phyloP scores from a whole-genome alignment of 1,140 invertebrate genomes.

The Planococcus citri region DNA sequence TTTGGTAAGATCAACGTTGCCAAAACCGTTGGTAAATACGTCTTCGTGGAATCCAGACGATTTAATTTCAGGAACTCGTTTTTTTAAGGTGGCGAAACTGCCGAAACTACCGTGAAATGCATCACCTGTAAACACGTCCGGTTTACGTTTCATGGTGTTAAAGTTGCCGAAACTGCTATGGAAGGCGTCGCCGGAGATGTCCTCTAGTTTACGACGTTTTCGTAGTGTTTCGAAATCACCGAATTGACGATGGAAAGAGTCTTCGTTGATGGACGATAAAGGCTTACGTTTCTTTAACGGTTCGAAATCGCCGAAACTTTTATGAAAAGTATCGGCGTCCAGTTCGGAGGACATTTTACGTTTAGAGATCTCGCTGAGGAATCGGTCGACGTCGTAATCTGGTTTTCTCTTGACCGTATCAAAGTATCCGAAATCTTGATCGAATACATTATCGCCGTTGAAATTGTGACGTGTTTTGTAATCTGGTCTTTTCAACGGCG shows the following conservation, averaged over 20 bases:
- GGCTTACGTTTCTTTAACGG: constrained; percentile 31
- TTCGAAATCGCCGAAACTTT: constrained; percentile 32
- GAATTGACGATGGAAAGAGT: background rate
- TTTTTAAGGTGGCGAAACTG: constrained; percentile 38
- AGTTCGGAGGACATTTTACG: constrained; percentile 29
- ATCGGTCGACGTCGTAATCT: constrained; percentile 24
- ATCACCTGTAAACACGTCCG: constrained; percentile 23
- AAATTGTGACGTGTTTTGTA: constrained; percentile 27
- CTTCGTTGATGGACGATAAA: background rate
- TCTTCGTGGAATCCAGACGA: constrained; percentile 37
- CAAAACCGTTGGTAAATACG: constrained; percentile 37
- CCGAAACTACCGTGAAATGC: constrained; percentile 34
- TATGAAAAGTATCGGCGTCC: constrained; percentile 28
- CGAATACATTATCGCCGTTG: constrained; percentile 37
- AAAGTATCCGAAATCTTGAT: constrained; percentile 34
- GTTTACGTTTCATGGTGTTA: constrained; percentile 32
- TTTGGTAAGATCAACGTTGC: constrained; percentile 35
- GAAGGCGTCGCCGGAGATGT: constrained; percentile 32
- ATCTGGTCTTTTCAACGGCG: constrained; percentile 25
- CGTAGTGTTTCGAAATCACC: constrained; percentile 28
- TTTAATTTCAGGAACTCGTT: constrained; percentile 35
- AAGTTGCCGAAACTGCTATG: constrained; percentile 31
- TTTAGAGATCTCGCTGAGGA: background rate
- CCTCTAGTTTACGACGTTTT: background rate
- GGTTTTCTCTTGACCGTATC: constrained; percentile 28